Conservation (phyloP, 2,888 invertebrate genomes). For the Hyppa rectilinea region DNA sequence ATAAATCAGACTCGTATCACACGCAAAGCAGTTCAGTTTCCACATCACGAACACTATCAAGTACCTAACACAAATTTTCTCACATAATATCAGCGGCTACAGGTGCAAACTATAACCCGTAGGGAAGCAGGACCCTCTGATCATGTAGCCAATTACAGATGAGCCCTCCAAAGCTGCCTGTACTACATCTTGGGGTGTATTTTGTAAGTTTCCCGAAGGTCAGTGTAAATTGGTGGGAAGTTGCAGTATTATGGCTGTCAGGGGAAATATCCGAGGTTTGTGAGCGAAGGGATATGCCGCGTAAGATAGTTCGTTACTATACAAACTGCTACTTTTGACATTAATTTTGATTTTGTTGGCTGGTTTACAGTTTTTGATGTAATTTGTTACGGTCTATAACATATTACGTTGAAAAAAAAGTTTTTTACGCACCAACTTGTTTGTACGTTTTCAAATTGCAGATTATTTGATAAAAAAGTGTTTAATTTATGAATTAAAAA, state of each 20-base stretch:
- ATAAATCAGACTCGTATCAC: constrained; percentile 11
- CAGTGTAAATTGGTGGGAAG: constrained; percentile 79
- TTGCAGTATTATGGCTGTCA: constrained; percentile 85
- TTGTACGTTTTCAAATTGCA: neutral
- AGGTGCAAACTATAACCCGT: constrained; percentile 87
- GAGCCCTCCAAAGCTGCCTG: constrained; percentile 75
- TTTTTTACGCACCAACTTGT: neutral
- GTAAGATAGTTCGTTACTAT: constrained; percentile 74
- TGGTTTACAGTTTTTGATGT: constrained; percentile 34
- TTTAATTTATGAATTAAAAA: too few relatives aligned
- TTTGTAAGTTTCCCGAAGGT: constrained; percentile 68
- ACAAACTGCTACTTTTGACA: constrained; percentile 68
- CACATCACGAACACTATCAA: constrained; percentile 69
- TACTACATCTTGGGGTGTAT: constrained; percentile 13
- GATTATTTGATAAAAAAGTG: too few relatives aligned
- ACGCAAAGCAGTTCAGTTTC: constrained; percentile 30
- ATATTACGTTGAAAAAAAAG: neutral
- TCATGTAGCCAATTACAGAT: constrained; percentile 76
- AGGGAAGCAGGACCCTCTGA: constrained; percentile 82
- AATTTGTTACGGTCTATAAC: constrained; percentile 28
- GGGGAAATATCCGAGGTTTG: constrained; percentile 85
- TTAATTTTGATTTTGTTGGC: constrained; percentile 68
- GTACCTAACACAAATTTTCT: constrained; percentile 84
- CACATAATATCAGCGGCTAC: constrained; percentile 86
- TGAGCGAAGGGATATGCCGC: constrained; percentile 76